phyloP scores from a whole-genome alignment of 2,888 invertebrate species.

The Sarcophaga rosellei region DNA sequence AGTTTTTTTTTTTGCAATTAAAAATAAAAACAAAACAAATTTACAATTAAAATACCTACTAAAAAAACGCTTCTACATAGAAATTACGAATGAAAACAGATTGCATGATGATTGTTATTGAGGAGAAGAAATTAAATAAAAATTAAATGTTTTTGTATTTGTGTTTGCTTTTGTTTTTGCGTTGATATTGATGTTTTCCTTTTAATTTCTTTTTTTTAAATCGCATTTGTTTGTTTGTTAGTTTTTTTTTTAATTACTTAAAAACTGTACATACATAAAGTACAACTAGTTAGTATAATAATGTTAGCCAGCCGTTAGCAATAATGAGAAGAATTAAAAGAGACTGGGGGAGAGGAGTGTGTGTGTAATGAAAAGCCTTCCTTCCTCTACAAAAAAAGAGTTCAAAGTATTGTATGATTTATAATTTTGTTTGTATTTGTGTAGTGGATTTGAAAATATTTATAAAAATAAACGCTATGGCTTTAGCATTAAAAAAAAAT shows the following conservation, averaged over 20 bases:
- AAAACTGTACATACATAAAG: conserved; percentile 61
- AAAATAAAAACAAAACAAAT: conserved; percentile 20
- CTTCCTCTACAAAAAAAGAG: too few species aligned
- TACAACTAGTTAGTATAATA: conserved; percentile 50
- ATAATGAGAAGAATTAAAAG: background rate
- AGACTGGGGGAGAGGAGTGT: background rate
- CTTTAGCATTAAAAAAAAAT: too few species aligned
- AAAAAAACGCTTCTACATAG: background rate
- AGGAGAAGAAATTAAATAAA: background rate
- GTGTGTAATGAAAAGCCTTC: background rate
- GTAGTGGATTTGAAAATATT: too few species aligned
- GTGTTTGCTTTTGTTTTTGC: background rate
- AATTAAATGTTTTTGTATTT: conserved; percentile 2
- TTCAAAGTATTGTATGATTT: too few species aligned
- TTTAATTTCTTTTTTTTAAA: background rate
- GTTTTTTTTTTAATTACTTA: conserved; percentile 56
- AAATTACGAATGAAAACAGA: background rate
- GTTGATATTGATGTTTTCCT: too few species aligned
- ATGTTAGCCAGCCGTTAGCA: background rate
- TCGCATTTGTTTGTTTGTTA: background rate
- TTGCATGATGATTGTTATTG: background rate
- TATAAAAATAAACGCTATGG: too few species aligned
- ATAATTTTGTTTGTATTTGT: too few species aligned
- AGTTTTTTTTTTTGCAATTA: background rate
- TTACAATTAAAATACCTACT: conserved; percentile 5